These are phyloP conservation scores for Pseudonaja textilis DNA, from an alignment of 2,113 vertebrate genomes.

Conservation along the genomic window DNA sequence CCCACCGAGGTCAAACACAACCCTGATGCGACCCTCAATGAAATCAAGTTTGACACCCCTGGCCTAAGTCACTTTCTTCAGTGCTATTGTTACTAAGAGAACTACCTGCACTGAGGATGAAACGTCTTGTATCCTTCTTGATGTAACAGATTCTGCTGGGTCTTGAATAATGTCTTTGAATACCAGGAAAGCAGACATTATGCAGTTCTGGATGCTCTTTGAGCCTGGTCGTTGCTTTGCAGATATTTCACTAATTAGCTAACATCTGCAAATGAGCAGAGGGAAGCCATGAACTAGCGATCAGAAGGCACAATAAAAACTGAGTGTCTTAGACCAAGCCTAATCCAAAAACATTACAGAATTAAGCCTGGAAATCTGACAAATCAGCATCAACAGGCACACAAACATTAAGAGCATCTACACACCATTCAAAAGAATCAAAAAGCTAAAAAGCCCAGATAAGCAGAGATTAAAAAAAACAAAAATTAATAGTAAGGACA, in stretches of 20 bases:
- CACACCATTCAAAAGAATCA: neutral
- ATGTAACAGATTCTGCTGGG: neutral
- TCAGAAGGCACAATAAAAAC: neutral
- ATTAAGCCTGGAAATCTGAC: neutral
- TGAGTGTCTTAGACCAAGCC: neutral
- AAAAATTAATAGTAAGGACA: neutral
- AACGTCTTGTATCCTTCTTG: neutral
- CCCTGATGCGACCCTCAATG: too few relatives aligned
- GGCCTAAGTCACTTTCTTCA: neutral
- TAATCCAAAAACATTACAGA: neutral
- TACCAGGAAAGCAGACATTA: neutral
- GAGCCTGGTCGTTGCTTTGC: neutral
- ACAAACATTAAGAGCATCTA: neutral
- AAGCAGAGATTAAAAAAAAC: neutral
- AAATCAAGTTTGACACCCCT: too few relatives aligned
- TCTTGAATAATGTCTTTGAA: neutral
- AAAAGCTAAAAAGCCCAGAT: neutral
- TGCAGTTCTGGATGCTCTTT: neutral
- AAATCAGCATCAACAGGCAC: neutral
- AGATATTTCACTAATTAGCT: neutral
- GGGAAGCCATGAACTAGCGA: too few relatives aligned
- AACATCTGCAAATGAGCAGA: neutral
- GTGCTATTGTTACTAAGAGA: neutral
- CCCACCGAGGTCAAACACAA: too few relatives aligned
- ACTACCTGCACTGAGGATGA: neutral